Conservation (phyloP, 2,797 vertebrate species). For the Sphenodon punctatus region DNA sequence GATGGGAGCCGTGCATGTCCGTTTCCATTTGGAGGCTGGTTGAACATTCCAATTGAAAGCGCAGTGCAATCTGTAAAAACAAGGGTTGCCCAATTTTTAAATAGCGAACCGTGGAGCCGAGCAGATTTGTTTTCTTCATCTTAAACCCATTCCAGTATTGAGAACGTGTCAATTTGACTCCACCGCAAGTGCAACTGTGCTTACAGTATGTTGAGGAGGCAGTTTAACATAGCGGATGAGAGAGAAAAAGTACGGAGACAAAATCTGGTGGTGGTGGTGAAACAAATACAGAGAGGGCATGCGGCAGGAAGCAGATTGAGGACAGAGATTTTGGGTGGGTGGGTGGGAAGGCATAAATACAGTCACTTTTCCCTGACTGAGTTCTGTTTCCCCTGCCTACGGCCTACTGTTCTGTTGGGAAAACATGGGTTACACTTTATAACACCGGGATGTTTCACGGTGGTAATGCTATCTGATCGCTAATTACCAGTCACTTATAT, state of each 20-base stretch:
- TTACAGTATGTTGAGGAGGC: neutral
- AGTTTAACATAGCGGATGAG: constrained; percentile 33
- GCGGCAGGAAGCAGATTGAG: constrained; percentile 27
- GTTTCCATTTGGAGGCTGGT: neutral
- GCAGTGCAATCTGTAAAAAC: rapidly evolving
- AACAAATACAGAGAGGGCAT: constrained; percentile 26
- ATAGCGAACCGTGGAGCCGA: rapidly evolving
- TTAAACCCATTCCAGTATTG: neutral
- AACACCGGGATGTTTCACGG: neutral
- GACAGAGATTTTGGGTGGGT: neutral
- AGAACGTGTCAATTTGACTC: rapidly evolving
- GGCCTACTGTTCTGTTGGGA: no score
- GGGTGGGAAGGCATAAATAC: neutral
- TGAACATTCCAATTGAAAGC: rapidly evolving
- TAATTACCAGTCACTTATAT: neutral
- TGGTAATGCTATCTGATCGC: constrained; percentile 18
- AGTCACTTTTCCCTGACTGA: neutral
- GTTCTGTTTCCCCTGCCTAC: no score
- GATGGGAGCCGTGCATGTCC: rapidly evolving
- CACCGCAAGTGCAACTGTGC: neutral
- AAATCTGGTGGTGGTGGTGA: neutral
- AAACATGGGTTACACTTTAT: neutral
- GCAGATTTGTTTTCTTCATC: rapidly evolving
- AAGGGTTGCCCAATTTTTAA: neutral
- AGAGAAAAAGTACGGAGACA: neutral